Evolutionary conservation across 2,888 invertebrate species (phyloP).

Genomic region (Lottia gigantea): DNA sequence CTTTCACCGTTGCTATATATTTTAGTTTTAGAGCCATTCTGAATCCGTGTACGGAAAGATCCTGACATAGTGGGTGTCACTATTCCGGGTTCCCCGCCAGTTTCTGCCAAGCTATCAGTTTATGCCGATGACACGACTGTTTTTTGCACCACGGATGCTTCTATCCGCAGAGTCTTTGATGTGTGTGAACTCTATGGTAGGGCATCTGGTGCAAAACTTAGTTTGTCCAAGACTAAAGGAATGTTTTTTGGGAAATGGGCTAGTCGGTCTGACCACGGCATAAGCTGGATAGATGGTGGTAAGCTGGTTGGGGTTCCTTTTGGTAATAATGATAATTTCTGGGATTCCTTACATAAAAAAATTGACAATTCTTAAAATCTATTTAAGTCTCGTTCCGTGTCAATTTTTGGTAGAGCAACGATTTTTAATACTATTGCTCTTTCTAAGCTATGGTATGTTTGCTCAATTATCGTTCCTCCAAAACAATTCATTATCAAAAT

Average conservation of each 20-base stretch:
- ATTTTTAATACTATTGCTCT: no score
- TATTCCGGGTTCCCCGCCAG: not conserved
- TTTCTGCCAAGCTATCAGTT: not conserved
- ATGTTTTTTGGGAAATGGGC: no score
- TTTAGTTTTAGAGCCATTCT: not conserved
- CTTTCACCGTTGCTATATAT: no score
- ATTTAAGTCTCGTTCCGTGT: no score
- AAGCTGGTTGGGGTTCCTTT: constrained; percentile 7
- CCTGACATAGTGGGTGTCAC: not conserved
- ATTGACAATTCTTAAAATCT: not conserved
- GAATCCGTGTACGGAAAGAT: not conserved
- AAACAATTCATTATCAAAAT: no score
- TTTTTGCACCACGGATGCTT: not conserved
- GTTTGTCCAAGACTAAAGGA: constrained; percentile 11
- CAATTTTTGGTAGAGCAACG: no score
- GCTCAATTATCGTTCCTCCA: no score
- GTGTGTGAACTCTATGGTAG: not conserved
- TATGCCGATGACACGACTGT: not conserved
- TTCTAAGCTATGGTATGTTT: no score
- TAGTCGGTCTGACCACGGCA: not conserved
- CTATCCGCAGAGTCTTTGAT: not conserved
- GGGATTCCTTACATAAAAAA: constrained; percentile 27
- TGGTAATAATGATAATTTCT: constrained; percentile 27
- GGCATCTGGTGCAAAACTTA: constrained; percentile 20
- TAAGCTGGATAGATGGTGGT: not conserved